phyloP scores from a whole-genome alignment of 2,113 vertebrate genomes.

The Muntiacus reevesi region DNA sequence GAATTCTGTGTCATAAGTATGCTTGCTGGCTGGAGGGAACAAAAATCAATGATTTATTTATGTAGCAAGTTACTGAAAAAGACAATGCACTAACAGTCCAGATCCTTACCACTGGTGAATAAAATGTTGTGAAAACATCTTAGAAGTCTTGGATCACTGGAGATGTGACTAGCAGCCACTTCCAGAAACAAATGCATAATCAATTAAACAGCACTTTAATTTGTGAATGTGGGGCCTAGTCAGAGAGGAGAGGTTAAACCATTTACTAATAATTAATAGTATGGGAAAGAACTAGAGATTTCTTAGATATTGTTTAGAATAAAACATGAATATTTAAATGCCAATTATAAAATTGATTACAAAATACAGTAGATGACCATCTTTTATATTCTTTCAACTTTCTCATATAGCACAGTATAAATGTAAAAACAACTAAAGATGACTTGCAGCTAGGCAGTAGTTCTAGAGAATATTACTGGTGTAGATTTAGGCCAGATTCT shows the following conservation, averaged over 20 bases:
- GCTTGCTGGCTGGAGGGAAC: background rate
- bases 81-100: background rate
- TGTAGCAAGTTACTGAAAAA: background rate
- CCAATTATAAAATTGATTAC: background rate
- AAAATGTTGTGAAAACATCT: background rate
- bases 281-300: conserved; percentile 21
- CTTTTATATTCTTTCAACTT: background rate
- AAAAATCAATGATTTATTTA: conserved; percentile 42
- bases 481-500: background rate
- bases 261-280: conserved; percentile 45
- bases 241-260: conserved; percentile 46
- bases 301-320: background rate
- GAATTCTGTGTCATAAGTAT: background rate
- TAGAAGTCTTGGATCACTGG: background rate
- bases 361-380: background rate
- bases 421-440: background rate
- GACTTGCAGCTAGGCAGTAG: background rate
- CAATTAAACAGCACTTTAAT: conserved; percentile 10
- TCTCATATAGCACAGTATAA: background rate
- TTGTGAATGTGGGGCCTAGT: conserved; percentile 22
- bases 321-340: conserved; percentile 34
- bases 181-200: conserved; percentile 34
- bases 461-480: background rate
- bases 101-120: background rate
- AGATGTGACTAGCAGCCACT: background rate